These are phyloP conservation scores for Corythornis vintsioides DNA, from an alignment of 2,113 vertebrate genomes.

Conservation along the genomic window DNA sequence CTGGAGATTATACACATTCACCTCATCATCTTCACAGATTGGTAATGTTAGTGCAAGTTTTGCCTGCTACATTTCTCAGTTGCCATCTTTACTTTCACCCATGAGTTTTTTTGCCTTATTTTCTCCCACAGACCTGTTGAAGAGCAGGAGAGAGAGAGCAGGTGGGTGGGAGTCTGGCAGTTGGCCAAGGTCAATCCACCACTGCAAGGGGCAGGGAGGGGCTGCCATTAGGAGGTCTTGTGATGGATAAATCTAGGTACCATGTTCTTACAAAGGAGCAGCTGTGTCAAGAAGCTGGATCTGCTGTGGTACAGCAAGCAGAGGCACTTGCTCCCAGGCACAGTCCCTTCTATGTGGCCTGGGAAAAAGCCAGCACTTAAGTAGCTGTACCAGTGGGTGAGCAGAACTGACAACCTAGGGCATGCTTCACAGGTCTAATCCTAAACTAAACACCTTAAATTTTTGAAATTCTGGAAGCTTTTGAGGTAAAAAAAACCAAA, in stretches of 20 bases:
- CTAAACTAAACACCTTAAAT: neutral
- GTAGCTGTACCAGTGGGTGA: neutral
- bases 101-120: accelerated
- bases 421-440: neutral
- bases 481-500: neutral
- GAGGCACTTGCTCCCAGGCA: neutral
- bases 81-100: neutral
- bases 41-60: neutral
- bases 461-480: neutral
- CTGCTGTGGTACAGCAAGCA: neutral
- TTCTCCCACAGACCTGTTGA: neutral
- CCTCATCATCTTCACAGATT: neutral
- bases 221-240: neutral
- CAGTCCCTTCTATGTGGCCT: accelerated
- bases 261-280: neutral
- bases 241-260: neutral
- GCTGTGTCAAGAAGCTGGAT: neutral
- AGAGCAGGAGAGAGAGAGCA: neutral
- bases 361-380: neutral
- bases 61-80: accelerated
- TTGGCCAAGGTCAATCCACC: neutral
- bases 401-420: neutral
- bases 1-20: neutral
- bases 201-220: neutral
- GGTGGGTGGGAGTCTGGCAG: neutral